Conservation (phyloP, 2,888 invertebrate species). For the Galeruca laticollis region DNA sequence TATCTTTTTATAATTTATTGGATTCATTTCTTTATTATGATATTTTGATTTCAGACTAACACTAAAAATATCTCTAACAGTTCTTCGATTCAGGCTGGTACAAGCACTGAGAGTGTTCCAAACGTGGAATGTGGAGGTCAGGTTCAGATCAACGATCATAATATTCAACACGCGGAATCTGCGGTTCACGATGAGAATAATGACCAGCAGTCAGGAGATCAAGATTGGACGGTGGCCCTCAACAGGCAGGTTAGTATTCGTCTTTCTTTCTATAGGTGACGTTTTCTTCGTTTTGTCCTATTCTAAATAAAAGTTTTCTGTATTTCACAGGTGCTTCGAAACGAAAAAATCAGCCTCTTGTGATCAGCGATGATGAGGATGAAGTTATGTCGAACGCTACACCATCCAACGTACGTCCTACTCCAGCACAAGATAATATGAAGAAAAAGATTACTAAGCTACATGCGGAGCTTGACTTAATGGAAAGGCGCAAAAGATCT, state of each 20-base stretch:
- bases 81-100: too few relatives aligned
- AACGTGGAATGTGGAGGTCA: neutral
- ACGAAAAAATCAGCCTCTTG: too few relatives aligned
- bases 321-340: too few relatives aligned
- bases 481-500: too few relatives aligned
- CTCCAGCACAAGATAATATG: neutral
- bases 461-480: too few relatives aligned
- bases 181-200: too few relatives aligned
- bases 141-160: neutral
- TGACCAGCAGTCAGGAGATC: neutral
- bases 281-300: neutral
- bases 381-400: neutral
- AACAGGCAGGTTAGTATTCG: conserved; percentile 1
- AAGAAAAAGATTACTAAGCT: neutral
- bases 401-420: neutral
- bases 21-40: too few relatives aligned
- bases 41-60: too few relatives aligned
- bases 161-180: neutral
- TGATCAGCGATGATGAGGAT: too few relatives aligned
- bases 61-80: too few relatives aligned
- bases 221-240: neutral
- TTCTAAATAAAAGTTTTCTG: neutral
- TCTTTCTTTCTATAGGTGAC: neutral
- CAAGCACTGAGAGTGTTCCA: too few relatives aligned
- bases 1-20: too few relatives aligned